phyloP scores from a whole-genome alignment of 2,797 vertebrate genomes.

The Amphiprion clarkii region DNA sequence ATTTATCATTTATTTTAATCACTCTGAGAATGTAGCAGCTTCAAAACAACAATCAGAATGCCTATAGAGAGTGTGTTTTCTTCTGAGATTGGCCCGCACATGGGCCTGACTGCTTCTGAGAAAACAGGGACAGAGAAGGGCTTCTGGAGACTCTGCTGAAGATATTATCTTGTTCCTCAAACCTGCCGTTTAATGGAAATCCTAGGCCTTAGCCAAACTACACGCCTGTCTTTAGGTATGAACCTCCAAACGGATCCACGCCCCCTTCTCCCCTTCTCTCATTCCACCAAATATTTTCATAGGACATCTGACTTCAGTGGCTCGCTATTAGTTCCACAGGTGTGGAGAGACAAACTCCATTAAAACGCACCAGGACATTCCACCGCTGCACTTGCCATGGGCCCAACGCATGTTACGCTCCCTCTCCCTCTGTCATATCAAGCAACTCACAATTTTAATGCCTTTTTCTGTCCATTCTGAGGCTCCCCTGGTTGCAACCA shows the following conservation, averaged over 20 bases:
- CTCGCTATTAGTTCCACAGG: constrained; percentile 81
- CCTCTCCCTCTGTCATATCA: constrained; percentile 24
- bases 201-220: constrained; percentile 78
- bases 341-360: constrained; percentile 77
- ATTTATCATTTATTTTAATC: neutral
- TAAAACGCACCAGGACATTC: constrained; percentile 75
- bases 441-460: constrained; percentile 31
- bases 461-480: constrained; percentile 12
- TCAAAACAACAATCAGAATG: constrained; percentile 29
- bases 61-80: constrained; percentile 19
- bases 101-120: constrained; percentile 44
- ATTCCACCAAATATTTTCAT: constrained; percentile 81
- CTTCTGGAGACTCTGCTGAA: constrained; percentile 78
- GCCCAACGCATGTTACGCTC: constrained; percentile 44
- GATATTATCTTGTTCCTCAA: constrained; percentile 86
- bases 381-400: constrained; percentile 53
- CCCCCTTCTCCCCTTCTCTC: constrained; percentile 59
- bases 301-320: constrained; percentile 79
- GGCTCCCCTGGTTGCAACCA: constrained; percentile 26
- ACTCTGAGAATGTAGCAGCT: neutral
- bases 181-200: constrained; percentile 83
- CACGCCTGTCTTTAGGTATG: constrained; percentile 80
- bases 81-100: constrained; percentile 41
- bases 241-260: constrained; percentile 65
- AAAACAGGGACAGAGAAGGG: constrained; percentile 56